Evolutionary conservation across 2,797 vertebrate genomes (phyloP).

Genomic region (Pantherophis alleghaniensis): DNA sequence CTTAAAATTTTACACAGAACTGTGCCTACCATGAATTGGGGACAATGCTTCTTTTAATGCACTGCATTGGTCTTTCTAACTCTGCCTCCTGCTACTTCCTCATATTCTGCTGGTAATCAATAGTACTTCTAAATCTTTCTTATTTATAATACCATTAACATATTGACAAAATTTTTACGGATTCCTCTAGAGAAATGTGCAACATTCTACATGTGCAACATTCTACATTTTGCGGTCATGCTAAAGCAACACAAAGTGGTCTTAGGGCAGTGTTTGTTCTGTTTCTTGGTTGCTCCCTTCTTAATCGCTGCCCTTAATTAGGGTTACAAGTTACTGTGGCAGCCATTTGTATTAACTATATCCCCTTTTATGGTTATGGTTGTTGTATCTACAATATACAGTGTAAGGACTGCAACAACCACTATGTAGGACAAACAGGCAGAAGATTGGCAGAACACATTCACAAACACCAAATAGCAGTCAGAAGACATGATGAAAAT

Average conservation of each 20-base stretch:
- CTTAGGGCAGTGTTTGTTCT: not conserved
- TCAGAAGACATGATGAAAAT: not conserved
- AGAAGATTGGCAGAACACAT: not conserved
- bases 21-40: not conserved
- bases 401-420: not conserved
- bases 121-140: not conserved
- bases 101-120: not conserved
- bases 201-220: not conserved
- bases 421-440: not conserved
- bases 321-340: not conserved
- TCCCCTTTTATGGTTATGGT: not conserved
- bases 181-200: not conserved
- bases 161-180: fast-evolving
- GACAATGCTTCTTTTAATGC: not conserved
- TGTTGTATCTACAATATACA: no score
- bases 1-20: not conserved
- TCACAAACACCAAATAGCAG: not conserved
- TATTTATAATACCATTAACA: not conserved
- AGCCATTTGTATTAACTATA: not conserved
- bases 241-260: not conserved
- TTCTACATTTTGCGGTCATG: not conserved
- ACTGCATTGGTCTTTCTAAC: not conserved
- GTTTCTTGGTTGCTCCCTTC: not conserved
- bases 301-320: not conserved
- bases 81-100: not conserved